These are phyloP conservation scores for Acleris cristana DNA, from an alignment of 2,888 invertebrate species.

Conservation along the genomic window DNA sequence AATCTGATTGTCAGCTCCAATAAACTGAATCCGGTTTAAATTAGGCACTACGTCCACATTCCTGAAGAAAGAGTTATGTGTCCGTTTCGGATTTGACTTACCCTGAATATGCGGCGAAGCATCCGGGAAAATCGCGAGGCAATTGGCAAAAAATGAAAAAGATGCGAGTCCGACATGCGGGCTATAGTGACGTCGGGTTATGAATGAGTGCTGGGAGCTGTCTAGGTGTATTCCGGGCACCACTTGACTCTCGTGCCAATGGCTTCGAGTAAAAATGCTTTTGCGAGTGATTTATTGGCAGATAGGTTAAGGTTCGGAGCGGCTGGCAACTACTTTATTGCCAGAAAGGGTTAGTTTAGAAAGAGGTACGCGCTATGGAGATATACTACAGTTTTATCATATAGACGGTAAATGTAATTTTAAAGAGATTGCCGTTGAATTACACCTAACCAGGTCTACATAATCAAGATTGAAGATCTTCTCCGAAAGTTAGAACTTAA, in stretches of 20 bases:
- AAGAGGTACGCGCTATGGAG: no score
- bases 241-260: constrained; percentile 77
- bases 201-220: constrained; percentile 73
- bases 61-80: constrained; percentile 30
- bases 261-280: constrained; percentile 70
- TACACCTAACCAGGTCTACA: no score
- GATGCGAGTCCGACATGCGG: constrained; percentile 50
- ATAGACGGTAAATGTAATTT: no score
- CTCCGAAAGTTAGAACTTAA: no score
- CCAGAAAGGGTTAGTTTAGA: no score
- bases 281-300: constrained; percentile 70
- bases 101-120: constrained; percentile 67
- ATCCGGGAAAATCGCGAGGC: constrained; percentile 48
- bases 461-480: no score
- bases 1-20: constrained; percentile 32
- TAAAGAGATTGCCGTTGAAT: no score
- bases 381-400: no score
- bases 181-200: constrained; percentile 64
- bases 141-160: constrained; percentile 48
- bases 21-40: constrained; percentile 30
- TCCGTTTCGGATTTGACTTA: constrained; percentile 47
- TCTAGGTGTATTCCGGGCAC: constrained; percentile 73
- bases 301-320: constrained; percentile 57
- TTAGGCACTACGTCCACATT: constrained; percentile 26
- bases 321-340: background rate